Evolutionary conservation across 2,113 vertebrate species (phyloP).

Genomic region (Mustela lutreola): DNA sequence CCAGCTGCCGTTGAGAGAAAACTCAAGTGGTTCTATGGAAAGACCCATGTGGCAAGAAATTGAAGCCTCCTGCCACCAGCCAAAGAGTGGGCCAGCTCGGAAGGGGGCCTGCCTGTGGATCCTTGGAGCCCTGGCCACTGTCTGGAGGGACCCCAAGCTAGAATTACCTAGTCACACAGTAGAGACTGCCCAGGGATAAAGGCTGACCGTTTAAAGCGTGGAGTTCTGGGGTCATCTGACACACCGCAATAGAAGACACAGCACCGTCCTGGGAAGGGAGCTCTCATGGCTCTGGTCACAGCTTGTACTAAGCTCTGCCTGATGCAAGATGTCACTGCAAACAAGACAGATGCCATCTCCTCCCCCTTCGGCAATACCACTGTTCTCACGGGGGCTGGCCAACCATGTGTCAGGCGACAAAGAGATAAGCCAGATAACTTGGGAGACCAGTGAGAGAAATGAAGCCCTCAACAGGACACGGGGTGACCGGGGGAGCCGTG

Average conservation of each 20-base stretch:
- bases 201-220: not conserved
- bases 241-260: not conserved
- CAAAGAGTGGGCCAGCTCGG: not conserved
- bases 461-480: not conserved
- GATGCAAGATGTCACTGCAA: not conserved
- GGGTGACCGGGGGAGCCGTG: fast-evolving
- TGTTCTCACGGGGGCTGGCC: not conserved
- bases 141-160: not conserved
- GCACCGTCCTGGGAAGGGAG: fast-evolving
- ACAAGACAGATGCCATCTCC: not conserved
- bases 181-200: not conserved
- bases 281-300: not conserved
- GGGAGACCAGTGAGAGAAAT: not conserved
- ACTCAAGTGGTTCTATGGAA: not conserved
- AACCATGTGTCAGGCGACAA: not conserved
- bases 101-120: not conserved
- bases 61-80: not conserved
- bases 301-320: not conserved
- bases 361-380: not conserved
- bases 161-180: not conserved
- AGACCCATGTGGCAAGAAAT: not conserved
- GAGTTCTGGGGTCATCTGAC: not conserved
- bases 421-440: not conserved
- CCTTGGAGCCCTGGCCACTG: not conserved
- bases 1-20: not conserved